Evolutionary conservation across 2,888 invertebrate species (phyloP), one percentile per base, ranked within the genome.

Genomic region (Zaprionus lineosus): DNA sequence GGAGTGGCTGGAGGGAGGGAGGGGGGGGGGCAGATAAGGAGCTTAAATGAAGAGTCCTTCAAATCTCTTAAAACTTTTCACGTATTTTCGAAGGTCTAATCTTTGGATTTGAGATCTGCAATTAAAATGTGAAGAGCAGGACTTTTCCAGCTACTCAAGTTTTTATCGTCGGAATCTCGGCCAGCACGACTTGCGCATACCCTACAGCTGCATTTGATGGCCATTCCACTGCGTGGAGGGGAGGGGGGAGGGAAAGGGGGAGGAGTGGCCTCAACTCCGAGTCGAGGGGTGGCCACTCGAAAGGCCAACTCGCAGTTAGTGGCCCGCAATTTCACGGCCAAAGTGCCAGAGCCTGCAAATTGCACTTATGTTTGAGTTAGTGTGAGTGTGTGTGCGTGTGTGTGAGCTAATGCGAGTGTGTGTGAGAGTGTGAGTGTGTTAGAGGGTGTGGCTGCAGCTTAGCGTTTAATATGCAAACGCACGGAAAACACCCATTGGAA

Each of bases 311-410:
- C 18, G 24, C 24, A 19, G 19, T 19, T 33, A 39, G 51, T n/a
- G 56, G 48, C 26, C 50, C 58, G 46, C 64, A 68, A 47, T 64
- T 68, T 68, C 68, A 68, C 44, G 68, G 68, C 64, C 69, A 68
- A 64, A 59, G 34, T 59, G 69, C 53, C 53, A 44, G 6, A 31
- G 15, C 12, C 21, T 5, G 21, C 21, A 34, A 37, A 43, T 41
- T 8, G 6, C 44, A 28, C 19, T 11, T 9, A 2, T n/a, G 11
- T 5, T 2, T 15, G 26, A 11, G 29, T 12, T 8, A 39, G 15
- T 16, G 21, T 24, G 6, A 7, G 15, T 4, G 15, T 52, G 31
- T 7, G 7, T 8, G n/a, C 15, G 63, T 51, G 28, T 29, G 63
- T 50, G 46, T n/a, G n/a, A n/a, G n/a, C n/a, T n/a, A 24, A 2